phyloP scores from a whole-genome alignment of 2,113 vertebrate species.

The Edolisoma coerulescens region DNA sequence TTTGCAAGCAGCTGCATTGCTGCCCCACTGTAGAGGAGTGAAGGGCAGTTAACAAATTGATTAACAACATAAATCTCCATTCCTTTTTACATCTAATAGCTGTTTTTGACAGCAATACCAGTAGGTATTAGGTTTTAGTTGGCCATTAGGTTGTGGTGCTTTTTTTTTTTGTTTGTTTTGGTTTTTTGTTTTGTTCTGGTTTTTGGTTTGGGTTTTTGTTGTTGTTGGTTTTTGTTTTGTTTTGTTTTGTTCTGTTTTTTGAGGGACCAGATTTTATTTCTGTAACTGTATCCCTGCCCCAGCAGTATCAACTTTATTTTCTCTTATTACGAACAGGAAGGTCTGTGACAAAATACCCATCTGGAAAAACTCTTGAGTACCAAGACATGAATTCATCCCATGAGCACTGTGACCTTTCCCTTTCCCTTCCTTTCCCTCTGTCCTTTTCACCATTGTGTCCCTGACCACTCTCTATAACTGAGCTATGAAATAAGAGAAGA shows the following conservation, averaged over 20 bases:
- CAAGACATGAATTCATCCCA: not conserved
- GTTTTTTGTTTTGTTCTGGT: not conserved
- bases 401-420: not conserved
- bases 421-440: not conserved
- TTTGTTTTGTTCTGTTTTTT: not conserved
- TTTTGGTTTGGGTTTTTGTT: not conserved
- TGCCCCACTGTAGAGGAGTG: not conserved
- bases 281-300: not conserved
- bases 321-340: not conserved
- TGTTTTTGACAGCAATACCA: not conserved
- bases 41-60: not conserved
- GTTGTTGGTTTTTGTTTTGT: no score
- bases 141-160: not conserved
- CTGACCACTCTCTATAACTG: not conserved
- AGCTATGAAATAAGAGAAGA: not conserved
- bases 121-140: not conserved
- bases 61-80: not conserved
- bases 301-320: not conserved
- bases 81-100: not conserved
- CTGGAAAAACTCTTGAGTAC: not conserved
- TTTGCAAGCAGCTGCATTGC: not conserved
- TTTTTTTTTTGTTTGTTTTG: not conserved
- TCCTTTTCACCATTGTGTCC: not conserved
- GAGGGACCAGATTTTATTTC: not conserved
- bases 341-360: not conserved